These are phyloP conservation scores for Isurus oxyrinchus DNA, from an alignment of 2,113 vertebrate genomes.

Conservation along the genomic window DNA sequence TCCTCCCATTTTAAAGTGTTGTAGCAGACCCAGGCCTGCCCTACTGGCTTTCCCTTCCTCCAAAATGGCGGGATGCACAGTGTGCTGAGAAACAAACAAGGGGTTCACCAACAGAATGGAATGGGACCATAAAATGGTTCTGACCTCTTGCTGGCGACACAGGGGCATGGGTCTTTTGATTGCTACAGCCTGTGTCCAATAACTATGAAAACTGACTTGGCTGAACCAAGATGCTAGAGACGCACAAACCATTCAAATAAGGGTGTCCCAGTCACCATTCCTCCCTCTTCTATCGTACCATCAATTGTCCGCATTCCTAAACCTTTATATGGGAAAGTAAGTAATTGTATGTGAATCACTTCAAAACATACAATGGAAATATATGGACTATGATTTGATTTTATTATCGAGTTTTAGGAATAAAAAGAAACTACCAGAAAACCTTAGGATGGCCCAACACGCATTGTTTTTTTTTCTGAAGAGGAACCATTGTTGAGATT, in stretches of 20 bases:
- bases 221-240: neutral
- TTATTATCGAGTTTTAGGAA: neutral
- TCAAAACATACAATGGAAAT: neutral
- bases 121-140: neutral
- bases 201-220: too few relatives aligned
- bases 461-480: too few relatives aligned
- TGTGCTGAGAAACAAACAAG: neutral
- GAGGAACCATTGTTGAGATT: too few relatives aligned
- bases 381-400: neutral
- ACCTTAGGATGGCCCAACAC: too few relatives aligned
- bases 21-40: neutral
- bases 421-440: neutral
- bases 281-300: neutral
- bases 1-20: neutral
- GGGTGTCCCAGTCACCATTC: neutral
- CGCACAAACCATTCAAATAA: neutral
- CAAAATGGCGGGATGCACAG: neutral
- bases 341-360: neutral
- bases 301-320: neutral
- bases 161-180: neutral
- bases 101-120: neutral
- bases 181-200: too few relatives aligned
- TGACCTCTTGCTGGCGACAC: neutral
- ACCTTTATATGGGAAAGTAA: neutral
- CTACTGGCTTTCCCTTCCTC: neutral